Conservation (phyloP, 2,888 invertebrate genomes). For the Drosophila rubida region DNA sequence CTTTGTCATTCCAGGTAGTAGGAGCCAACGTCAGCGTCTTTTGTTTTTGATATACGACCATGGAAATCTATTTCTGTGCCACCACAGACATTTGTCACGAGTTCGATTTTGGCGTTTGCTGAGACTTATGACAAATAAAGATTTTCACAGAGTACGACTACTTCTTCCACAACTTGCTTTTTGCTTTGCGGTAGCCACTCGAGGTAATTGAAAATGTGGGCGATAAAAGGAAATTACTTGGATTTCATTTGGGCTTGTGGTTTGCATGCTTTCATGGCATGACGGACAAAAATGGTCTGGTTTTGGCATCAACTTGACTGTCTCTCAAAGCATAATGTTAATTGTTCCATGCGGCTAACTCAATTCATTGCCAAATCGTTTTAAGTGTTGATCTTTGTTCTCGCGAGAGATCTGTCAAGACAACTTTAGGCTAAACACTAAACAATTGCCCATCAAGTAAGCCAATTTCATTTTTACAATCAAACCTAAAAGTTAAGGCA, state of each 20-base stretch:
- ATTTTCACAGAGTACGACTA: neutral
- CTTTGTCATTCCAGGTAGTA: constrained; percentile 61
- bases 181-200: constrained; percentile 7
- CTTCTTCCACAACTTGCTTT: constrained; percentile 1
- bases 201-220: constrained; percentile 44
- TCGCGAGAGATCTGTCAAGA: neutral
- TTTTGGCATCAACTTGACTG: constrained; percentile 5
- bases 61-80: constrained; percentile 65
- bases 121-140: constrained; percentile 9
- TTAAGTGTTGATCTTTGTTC: neutral
- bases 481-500: constrained; percentile 9
- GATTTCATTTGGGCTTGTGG: neutral
- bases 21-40: constrained; percentile 49
- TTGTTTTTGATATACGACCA: constrained; percentile 75
- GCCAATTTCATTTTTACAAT: constrained; percentile 19
- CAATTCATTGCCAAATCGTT: neutral
- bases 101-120: constrained; percentile 35
- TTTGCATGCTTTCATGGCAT: constrained; percentile 7
- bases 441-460: neutral
- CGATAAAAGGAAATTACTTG: constrained; percentile 31
- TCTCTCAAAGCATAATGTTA: constrained; percentile 13
- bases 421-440: constrained; percentile 18
- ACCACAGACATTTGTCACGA: constrained; percentile 69
- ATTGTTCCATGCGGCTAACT: constrained; percentile 12
- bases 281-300: constrained; percentile 2